These are phyloP conservation scores for Cylindroiulus punctatus DNA, from an alignment of 2,888 invertebrate species.

Conservation along the genomic window DNA sequence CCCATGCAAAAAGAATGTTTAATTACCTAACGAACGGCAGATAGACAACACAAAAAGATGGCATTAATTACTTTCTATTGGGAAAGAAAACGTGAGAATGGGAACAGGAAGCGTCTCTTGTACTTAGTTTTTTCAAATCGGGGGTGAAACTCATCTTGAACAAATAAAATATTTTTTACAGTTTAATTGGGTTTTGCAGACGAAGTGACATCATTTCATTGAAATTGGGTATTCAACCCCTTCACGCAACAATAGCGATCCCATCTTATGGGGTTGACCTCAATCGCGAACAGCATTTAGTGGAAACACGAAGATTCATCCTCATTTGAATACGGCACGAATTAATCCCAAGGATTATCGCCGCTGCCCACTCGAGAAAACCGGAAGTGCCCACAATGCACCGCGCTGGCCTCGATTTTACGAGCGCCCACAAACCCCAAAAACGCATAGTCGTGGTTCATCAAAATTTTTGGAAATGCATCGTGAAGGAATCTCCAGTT, in stretches of 20 bases:
- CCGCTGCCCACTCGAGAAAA: background rate
- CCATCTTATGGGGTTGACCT: background rate
- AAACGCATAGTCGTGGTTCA: background rate
- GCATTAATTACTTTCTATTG: background rate
- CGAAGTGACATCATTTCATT: background rate
- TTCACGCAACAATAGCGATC: slow-evolving; percentile 32
- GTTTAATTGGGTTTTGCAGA: slow-evolving; percentile 5
- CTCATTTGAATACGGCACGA: background rate
- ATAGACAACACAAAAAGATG: background rate
- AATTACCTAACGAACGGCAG: no score
- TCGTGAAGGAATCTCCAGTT: background rate
- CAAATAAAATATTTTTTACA: background rate
- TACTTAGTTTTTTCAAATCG: background rate
- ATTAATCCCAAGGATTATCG: background rate
- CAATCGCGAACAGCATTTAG: background rate
- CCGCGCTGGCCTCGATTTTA: background rate
- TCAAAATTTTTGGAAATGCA: background rate
- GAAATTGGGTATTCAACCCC: slow-evolving; percentile 6
- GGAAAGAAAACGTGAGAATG: slow-evolving; percentile 21
- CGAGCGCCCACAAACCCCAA: slow-evolving; percentile 3
- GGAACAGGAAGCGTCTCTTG: background rate
- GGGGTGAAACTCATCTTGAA: background rate
- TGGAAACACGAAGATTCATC: background rate
- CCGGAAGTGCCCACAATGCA: background rate
- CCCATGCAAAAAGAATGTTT: no score